Evolutionary conservation across 2,113 vertebrate species (phyloP), one percentile per base, ranked within the genome.

Genomic region (Lepus europaeus): DNA sequence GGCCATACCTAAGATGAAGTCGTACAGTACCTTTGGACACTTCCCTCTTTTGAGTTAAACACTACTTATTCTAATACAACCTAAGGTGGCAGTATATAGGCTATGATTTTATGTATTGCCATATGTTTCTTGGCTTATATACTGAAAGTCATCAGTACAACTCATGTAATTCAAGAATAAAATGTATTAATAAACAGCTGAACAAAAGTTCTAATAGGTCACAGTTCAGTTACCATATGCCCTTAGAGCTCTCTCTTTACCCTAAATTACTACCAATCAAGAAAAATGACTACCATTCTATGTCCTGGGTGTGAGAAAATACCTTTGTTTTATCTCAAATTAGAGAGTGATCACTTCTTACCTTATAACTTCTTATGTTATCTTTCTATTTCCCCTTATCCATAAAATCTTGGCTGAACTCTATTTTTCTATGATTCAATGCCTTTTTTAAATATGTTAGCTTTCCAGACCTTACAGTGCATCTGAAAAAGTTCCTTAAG

Each of bases 261-360:
- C 13, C 14, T 5, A 92, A 81, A 74, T 93, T 61, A 89, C 19
- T 74, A 25, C 14, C 51, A 81, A 4, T 88, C 31, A 90, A n/a
- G 22, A 33, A n/a, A 90, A 90, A 39, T 89, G 66, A 64, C 36
- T 70, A 10, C 29, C 94, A 17, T 3, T 88, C n/a, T 84, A 56
- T 69, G 19, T 69, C 33, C 20, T 86, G 13, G 27, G 63, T 85
- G 72, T 91, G 66, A 97, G 83, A 87, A 95, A 89, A 94, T 79
- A 79, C 11, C 13, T 78, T 63, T 89, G 39, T 33, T 95, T 93
- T 91, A 17, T 91, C 22, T 92, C 56, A 27, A 39, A 56, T 63
- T 92, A 68, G 94, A 45, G 2, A 74, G 9, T 69, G 45, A 68
- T 73, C 10, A 82, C 61, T 74, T 83, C 63, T 27, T 72, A 78